Percentiles rank a stretch among this genome's conserved stretches.
phyloP scores from a whole-genome alignment of 2,113 vertebrate genomes.

The Prunella fulvescens region DNA sequence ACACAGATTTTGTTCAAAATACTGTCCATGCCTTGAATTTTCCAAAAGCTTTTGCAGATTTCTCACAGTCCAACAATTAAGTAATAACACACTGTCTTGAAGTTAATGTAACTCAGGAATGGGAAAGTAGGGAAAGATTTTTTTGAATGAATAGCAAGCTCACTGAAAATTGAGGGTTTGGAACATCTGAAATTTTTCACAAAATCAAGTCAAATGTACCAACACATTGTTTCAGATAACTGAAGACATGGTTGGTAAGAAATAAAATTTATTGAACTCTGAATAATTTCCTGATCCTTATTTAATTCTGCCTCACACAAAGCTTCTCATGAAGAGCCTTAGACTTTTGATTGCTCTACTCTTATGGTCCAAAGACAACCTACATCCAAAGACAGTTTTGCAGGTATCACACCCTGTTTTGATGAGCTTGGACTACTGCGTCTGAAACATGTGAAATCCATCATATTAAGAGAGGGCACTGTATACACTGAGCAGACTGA shows the following conservation, averaged over 20 bases:
- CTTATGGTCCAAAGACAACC: not conserved
- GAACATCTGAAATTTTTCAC: not conserved
- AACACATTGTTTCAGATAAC: not conserved
- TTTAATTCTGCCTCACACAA: not conserved
- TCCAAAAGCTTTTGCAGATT: not conserved
- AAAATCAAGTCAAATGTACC: not conserved
- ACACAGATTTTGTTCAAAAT: not conserved
- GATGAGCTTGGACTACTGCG: not conserved
- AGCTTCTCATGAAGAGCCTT: not conserved
- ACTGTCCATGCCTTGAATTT: not conserved
- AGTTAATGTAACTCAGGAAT: not conserved
- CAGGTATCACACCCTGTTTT: not conserved
- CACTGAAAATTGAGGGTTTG: not conserved
- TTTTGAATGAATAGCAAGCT: not conserved
- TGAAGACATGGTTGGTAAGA: not conserved
- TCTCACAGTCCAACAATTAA: not conserved
- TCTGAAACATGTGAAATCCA: not conserved
- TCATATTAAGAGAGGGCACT: not conserved
- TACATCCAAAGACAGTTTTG: not conserved
- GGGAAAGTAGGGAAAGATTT: not conserved
- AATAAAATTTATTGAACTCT: not conserved
- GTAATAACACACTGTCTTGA: not conserved
- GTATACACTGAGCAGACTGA: not conserved
- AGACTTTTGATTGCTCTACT: not conserved
- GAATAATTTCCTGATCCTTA: not conserved